Evolutionary conservation across 2,797 vertebrate genomes (phyloP).

Genomic region (Podargus strigoides): DNA sequence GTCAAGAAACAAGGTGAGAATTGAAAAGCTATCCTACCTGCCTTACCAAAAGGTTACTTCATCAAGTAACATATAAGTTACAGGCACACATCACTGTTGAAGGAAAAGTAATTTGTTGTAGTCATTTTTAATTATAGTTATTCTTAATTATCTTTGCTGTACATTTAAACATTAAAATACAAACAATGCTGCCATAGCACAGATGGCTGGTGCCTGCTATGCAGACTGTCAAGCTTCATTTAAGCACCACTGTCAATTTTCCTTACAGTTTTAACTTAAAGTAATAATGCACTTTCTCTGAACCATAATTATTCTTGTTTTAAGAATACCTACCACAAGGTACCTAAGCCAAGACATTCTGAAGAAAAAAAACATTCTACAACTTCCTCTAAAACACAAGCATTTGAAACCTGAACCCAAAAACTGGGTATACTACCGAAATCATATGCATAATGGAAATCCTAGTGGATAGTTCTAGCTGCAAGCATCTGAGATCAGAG

Average conservation of each 20-base stretch:
- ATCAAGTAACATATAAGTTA: constrained; percentile 72
- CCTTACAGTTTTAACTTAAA: constrained; percentile 58
- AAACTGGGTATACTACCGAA: neutral
- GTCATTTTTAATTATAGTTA: constrained; percentile 84
- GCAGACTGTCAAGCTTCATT: constrained; percentile 71
- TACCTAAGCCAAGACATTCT: neutral
- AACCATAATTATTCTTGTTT: constrained; percentile 27
- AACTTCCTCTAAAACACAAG: neutral
- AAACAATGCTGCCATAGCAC: constrained; percentile 73
- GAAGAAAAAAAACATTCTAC: neutral
- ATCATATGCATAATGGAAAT: neutral
- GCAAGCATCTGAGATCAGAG: neutral
- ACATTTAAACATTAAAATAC: constrained; percentile 82
- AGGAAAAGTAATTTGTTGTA: constrained; percentile 80
- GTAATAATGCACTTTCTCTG: constrained; percentile 50
- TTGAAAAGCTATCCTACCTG: constrained; percentile 29
- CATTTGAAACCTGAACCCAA: neutral
- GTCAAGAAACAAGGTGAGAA: constrained; percentile 37
- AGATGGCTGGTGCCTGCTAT: constrained; percentile 75
- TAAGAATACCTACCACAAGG: neutral
- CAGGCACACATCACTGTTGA: constrained; percentile 70
- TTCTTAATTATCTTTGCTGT: constrained; percentile 83
- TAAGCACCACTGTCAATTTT: constrained; percentile 65
- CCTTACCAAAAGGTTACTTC: constrained; percentile 65
- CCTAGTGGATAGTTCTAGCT: neutral